Evolutionary conservation across 2,888 invertebrate genomes (phyloP), one percentile per base, ranked within the genome.

Genomic region (Catonia carolina): DNA sequence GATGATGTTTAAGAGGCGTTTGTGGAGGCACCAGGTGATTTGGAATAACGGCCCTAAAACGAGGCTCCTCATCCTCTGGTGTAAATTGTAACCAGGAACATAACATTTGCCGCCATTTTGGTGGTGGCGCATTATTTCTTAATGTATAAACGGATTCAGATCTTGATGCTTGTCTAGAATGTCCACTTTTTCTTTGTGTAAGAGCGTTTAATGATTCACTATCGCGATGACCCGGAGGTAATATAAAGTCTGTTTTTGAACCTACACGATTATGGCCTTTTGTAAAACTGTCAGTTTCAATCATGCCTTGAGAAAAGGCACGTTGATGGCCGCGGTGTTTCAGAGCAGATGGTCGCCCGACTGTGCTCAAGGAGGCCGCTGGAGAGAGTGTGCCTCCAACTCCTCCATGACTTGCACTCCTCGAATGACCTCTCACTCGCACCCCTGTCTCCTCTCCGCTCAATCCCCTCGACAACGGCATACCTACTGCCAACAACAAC

Each of bases 121-220:
- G 81, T 12, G 85, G 82, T 1, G 81, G 83, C 15, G 83, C 84
- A 55, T 82, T 80, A 39, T 88, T 83, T 60, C 90, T 79, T 66
- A 93, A 78, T 2, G 92, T 92, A 73, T 92, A 93, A 62, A 92
- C 89, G 55, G 90, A 90, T 72, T 93, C 92, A 7, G 90, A 88
- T 64, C 90, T 82, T 12, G 90, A 90, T 1, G 90, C 89, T 72
- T 89, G 90, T n/a, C 91, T 81, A 4, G 89, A 88, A 73, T 90
- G 89, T 2, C 86, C 84, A 56, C 80, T 79, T 39, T 75, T 76
- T 64, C 79, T 71, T 67, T 74, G 77, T 36, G 77, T 75, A 61
- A 73, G 75, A 47, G 72, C 72, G 60, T 58, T 69, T 14, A 75
- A 74, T 35, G 71, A 65, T 2, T 74, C 70, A 31, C 78, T 74